Conservation (phyloP, 2,113 vertebrate genomes). For the Lonchura striata region DNA sequence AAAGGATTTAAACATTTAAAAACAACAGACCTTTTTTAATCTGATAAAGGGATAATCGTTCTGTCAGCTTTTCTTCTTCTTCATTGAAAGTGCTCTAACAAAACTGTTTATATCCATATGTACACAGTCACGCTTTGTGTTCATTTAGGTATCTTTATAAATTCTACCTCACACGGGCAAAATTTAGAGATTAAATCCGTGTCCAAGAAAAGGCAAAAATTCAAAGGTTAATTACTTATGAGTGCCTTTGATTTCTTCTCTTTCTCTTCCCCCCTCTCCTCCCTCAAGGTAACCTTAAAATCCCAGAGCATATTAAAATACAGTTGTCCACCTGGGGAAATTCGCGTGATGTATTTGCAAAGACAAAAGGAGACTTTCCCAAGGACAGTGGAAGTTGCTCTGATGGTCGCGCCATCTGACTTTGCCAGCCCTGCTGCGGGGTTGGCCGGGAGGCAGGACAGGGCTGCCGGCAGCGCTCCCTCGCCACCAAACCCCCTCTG, state of each 20-base stretch:
- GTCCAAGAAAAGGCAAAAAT: background rate
- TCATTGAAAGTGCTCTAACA: background rate
- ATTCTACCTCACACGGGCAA: background rate
- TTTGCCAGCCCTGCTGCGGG: background rate
- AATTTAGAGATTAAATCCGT: background rate
- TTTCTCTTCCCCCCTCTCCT: background rate
- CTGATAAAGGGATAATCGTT: background rate
- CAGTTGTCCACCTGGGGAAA: background rate
- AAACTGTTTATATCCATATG: background rate
- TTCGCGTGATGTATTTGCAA: background rate
- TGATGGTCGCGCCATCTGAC: accelerated
- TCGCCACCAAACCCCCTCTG: accelerated
- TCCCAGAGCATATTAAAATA: background rate
- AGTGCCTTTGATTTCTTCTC: accelerated
- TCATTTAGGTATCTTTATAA: background rate
- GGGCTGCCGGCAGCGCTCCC: background rate
- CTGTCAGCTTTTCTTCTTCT: background rate
- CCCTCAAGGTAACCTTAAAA: no score
- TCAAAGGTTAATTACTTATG: background rate
- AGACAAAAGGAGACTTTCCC: background rate
- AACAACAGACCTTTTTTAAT: background rate
- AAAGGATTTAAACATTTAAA: background rate
- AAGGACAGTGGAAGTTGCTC: background rate
- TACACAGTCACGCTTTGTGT: accelerated
- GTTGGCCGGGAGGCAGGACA: background rate